Evolutionary conservation across 2,113 vertebrate genomes (phyloP).

Genomic region (Phaethon lepturus): DNA sequence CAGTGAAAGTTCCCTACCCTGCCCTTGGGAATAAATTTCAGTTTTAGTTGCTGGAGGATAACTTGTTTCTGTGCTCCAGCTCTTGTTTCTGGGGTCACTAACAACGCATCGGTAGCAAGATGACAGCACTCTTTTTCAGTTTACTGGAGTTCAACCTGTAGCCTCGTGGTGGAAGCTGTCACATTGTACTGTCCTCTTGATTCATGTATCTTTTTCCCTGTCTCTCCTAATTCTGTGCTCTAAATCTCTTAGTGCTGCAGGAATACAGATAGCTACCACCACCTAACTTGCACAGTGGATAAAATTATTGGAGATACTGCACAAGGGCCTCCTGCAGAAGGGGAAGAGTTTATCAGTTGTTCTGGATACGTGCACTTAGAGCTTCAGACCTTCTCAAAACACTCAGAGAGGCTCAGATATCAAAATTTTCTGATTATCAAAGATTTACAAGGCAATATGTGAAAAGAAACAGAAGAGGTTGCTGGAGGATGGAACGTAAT

Average conservation of each 20-base stretch:
- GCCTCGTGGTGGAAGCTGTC: rapidly evolving
- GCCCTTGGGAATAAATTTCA: not conserved
- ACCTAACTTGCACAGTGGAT: not conserved
- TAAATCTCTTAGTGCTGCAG: not conserved
- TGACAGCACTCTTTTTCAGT: not conserved
- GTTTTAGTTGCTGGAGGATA: not conserved
- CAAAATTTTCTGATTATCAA: not conserved
- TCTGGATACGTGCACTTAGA: not conserved
- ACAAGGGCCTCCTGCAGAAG: not conserved
- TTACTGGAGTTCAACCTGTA: not conserved
- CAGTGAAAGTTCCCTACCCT: not conserved
- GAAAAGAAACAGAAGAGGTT: not conserved
- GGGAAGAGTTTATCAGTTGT: not conserved
- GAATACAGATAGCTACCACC: not conserved
- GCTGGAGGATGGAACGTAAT: not conserved
- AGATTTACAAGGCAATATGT: not conserved
- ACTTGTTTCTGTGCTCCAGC: not conserved
- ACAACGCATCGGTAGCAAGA: not conserved
- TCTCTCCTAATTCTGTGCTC: not conserved
- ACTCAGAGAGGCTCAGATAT: not conserved
- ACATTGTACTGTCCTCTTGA: not conserved
- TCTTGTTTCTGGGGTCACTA: not conserved
- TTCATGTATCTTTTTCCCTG: not conserved
- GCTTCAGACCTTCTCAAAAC: not conserved
- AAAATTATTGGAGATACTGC: not conserved